Percentiles rank a stretch among this genome's conserved stretches.
These are phyloP conservation scores for Drosophila borealis DNA, from an alignment of 2,888 invertebrate genomes.

Conservation along the genomic window DNA sequence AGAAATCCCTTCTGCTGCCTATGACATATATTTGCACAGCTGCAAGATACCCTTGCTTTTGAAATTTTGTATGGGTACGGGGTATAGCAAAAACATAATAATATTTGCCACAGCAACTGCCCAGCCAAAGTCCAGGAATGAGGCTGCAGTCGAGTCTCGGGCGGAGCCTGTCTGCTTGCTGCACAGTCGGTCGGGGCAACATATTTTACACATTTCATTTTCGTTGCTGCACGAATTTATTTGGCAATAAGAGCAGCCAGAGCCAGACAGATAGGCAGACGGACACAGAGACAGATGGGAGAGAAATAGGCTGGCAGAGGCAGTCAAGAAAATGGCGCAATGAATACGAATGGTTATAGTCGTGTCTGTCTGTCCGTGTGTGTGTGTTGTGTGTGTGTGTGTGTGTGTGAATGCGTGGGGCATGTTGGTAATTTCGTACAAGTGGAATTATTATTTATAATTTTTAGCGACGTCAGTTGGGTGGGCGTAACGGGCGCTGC, in stretches of 20 bases:
- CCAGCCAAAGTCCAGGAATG: constrained; percentile 22
- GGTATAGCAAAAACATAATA: constrained; percentile 14
- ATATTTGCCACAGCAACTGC: constrained; percentile 33
- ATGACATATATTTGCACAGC: not conserved
- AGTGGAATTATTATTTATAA: constrained; percentile 81
- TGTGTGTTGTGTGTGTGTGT: constrained; percentile 26
- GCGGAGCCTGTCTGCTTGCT: constrained; percentile 19
- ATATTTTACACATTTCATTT: constrained; percentile 82
- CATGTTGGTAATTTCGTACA: constrained; percentile 77
- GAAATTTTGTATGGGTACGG: not conserved
- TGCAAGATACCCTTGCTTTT: not conserved
- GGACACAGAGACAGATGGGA: constrained; percentile 23
- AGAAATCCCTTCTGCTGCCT: no score
- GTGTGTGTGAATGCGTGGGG: constrained; percentile 53
- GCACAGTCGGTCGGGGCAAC: constrained; percentile 60
- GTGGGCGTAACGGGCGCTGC: constrained; percentile 80
- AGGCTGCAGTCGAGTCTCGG: constrained; percentile 35
- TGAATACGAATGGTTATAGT: constrained; percentile 64
- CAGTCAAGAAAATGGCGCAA: constrained; percentile 70
- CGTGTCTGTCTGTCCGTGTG: constrained; percentile 42
- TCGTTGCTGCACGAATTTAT: constrained; percentile 79
- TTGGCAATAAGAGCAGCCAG: constrained; percentile 78
- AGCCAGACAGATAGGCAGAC: constrained; percentile 18
- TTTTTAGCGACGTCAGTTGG: constrained; percentile 78
- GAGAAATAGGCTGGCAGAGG: constrained; percentile 53